Evolutionary conservation across 2,888 invertebrate species (phyloP).

Genomic region (Ophioninae sp.): DNA sequence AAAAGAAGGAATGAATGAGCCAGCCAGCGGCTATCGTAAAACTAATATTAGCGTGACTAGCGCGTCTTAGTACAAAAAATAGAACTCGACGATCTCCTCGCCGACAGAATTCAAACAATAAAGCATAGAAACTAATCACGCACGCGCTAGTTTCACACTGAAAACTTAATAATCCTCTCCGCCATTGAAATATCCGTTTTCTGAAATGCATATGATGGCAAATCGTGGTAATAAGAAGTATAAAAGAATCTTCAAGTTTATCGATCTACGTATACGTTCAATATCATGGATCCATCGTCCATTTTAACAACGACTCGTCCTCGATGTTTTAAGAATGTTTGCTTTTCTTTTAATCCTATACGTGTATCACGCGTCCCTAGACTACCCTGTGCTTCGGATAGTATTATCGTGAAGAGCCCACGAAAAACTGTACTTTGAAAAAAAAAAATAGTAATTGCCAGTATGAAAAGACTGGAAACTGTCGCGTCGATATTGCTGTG

Average conservation of each 20-base stretch:
- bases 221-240: constrained; percentile 10
- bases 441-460: constrained; percentile 12
- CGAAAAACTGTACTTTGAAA: neutral
- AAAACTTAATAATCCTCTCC: constrained; percentile 22
- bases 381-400: constrained; percentile 74
- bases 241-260: constrained; percentile 6
- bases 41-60: constrained; percentile 37
- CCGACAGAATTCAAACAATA: neutral
- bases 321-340: constrained; percentile 46
- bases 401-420: constrained; percentile 45
- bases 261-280: constrained; percentile 37
- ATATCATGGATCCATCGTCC: constrained; percentile 9
- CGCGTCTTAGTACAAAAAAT: constrained; percentile 16
- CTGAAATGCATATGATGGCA: constrained; percentile 22
- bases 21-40: constrained; percentile 58
- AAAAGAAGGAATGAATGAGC: constrained; percentile 45
- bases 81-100: neutral
- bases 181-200: constrained; percentile 6
- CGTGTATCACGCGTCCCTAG: constrained; percentile 64
- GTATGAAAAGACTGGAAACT: neutral
- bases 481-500: neutral
- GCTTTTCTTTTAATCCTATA: constrained; percentile 56
- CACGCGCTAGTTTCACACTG: constrained; percentile 4
- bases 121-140: constrained; percentile 23
- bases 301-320: constrained; percentile 24